phyloP scores from a whole-genome alignment of 2,797 vertebrate genomes.

The Chrysocyon brachyurus region DNA sequence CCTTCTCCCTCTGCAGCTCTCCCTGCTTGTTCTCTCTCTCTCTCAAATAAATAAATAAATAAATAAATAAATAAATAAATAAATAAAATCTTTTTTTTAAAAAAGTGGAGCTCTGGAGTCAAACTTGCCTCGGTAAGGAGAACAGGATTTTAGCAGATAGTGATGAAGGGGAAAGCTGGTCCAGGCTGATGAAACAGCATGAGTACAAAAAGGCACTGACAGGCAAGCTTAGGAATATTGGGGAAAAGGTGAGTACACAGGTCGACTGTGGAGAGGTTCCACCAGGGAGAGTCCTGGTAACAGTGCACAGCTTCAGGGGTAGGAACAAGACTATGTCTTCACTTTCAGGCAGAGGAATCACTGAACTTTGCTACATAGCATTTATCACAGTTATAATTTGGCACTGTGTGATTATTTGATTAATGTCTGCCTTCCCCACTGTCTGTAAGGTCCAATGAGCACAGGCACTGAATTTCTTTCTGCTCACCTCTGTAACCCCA shows the following conservation, averaged over 20 bases:
- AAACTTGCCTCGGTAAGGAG: background rate
- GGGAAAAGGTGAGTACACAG: background rate
- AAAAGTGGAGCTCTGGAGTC: background rate
- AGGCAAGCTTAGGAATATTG: background rate
- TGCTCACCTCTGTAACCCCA: background rate
- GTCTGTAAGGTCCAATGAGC: background rate
- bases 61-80: too few species aligned
- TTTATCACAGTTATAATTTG: background rate
- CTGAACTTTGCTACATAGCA: background rate
- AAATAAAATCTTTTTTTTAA: background rate
- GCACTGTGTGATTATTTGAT: background rate
- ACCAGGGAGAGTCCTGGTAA: background rate
- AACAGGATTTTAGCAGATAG: background rate
- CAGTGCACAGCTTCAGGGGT: too few species aligned
- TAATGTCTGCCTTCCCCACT: background rate
- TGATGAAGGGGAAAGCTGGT: background rate
- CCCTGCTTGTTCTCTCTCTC: too few species aligned
- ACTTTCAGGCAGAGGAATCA: background rate
- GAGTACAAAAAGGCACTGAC: background rate
- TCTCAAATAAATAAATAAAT: too few species aligned
- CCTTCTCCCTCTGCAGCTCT: too few species aligned
- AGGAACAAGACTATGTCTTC: background rate
- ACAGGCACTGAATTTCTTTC: background rate
- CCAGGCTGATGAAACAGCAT: background rate
- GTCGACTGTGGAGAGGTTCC: background rate